phyloP scores from a whole-genome alignment of 2,113 vertebrate genomes.

The Thalassoma bifasciatum region DNA sequence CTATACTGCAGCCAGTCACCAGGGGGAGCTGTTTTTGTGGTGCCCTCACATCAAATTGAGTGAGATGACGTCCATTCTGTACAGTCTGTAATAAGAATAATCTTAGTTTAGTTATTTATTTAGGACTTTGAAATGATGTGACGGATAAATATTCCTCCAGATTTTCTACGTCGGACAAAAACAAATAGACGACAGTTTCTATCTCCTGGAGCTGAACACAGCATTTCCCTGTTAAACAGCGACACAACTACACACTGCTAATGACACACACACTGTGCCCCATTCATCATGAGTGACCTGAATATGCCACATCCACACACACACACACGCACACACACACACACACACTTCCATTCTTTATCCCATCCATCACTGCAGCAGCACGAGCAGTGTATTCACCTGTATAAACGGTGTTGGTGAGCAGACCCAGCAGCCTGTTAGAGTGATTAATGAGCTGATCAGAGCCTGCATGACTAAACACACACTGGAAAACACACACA shows the following conservation, averaged over 20 bases:
- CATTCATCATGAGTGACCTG: not conserved
- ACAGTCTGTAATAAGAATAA: too few species aligned
- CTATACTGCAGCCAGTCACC: too few species aligned
- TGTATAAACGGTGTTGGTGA: conserved; percentile 5
- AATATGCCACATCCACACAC: not conserved
- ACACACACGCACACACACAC: conserved; percentile 4
- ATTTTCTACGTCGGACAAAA: too few species aligned
- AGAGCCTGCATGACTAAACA: not conserved
- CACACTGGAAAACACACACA: not conserved
- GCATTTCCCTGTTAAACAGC: not conserved
- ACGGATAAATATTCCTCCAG: too few species aligned
- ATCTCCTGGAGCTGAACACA: too few species aligned
- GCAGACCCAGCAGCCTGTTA: conserved; percentile 1
- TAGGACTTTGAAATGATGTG: too few species aligned
- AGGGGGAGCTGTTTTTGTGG: too few species aligned
- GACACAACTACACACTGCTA: not conserved
- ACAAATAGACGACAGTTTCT: too few species aligned
- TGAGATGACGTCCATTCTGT: too few species aligned
- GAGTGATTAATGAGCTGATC: conserved; percentile 19
- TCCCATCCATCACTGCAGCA: not conserved
- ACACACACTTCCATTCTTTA: not conserved
- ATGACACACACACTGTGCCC: not conserved
- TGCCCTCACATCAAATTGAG: too few species aligned
- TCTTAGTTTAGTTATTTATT: too few species aligned
- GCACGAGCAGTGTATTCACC: not conserved